Percentiles rank a stretch among this genome's conserved stretches.
phyloP scores from a whole-genome alignment of 2,113 vertebrate species.

The Dicentrarchus labrax region DNA sequence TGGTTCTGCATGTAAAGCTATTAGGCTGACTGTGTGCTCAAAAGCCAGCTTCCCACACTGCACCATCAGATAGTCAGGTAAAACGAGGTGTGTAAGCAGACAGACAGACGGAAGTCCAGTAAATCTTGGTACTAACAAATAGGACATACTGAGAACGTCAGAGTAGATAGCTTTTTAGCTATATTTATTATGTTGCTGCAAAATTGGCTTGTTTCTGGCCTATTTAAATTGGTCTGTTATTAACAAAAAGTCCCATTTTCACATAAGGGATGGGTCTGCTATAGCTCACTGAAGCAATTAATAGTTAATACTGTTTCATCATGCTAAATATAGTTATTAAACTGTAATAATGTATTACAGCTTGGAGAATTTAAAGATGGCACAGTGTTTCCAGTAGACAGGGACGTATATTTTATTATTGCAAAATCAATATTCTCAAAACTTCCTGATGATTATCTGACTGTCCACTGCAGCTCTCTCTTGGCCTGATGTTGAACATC shows the following conservation, averaged over 20 bases:
- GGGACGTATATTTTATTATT: neutral
- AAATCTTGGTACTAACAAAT: neutral
- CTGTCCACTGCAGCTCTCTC: neutral
- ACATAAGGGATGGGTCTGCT: neutral
- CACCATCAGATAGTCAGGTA: conserved; percentile 32
- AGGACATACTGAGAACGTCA: neutral
- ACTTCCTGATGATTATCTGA: conserved; percentile 1
- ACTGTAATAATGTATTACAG: neutral
- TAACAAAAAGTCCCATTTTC: neutral
- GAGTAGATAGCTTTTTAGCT: neutral
- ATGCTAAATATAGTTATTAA: neutral
- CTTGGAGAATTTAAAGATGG: neutral
- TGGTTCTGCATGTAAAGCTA: conserved; percentile 79
- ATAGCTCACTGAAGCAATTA: conserved; percentile 1
- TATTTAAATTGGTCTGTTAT: neutral
- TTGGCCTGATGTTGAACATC: neutral
- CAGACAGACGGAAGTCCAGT: neutral
- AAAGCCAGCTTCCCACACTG: conserved; percentile 39
- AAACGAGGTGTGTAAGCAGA: conserved; percentile 23
- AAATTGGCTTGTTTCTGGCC: neutral
- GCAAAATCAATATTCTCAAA: conserved; percentile 26
- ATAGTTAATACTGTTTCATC: neutral
- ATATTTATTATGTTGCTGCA: neutral
- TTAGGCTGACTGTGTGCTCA: conserved; percentile 54
- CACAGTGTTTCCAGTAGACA: neutral